Evolutionary conservation across 1,140 invertebrate genomes (phyloP).

Genomic region (Aleiodes sp.): DNA sequence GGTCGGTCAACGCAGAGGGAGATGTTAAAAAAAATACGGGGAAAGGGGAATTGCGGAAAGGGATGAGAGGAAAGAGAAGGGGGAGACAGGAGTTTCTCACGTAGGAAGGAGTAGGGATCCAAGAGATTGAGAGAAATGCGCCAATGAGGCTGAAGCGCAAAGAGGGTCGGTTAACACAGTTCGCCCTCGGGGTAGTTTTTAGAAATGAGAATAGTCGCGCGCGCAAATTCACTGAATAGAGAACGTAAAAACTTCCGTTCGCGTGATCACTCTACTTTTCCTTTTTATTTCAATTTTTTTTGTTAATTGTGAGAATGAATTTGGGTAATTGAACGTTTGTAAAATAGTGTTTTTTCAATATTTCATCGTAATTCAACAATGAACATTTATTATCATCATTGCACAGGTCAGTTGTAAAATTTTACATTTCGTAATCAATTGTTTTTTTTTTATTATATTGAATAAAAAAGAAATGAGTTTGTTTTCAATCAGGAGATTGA

Average conservation of each 20-base stretch:
- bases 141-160: neutral
- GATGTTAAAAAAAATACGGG: neutral
- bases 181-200: neutral
- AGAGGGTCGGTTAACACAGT: conserved; percentile 2
- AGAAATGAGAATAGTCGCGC: conserved; percentile 6
- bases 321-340: too few species aligned
- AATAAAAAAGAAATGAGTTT: too few species aligned
- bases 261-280: neutral
- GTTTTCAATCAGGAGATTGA: too few species aligned
- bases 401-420: too few species aligned
- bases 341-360: too few species aligned
- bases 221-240: conserved; percentile 2
- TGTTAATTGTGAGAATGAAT: neutral
- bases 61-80: neutral
- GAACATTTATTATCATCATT: too few species aligned
- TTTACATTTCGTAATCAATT: too few species aligned
- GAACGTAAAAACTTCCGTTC: too few species aligned
- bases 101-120: neutral
- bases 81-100: too few species aligned
- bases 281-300: neutral
- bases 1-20: neutral
- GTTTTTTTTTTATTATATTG: too few species aligned
- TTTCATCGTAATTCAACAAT: too few species aligned
- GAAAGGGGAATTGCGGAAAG: neutral
- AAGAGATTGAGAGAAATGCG: conserved; percentile 4